Evolutionary conservation across 53 echinoderm and acorn worm genomes (phyloP), one percentile per base, ranked within the genome.

Genomic region (Pentamera pediparva): DNA sequence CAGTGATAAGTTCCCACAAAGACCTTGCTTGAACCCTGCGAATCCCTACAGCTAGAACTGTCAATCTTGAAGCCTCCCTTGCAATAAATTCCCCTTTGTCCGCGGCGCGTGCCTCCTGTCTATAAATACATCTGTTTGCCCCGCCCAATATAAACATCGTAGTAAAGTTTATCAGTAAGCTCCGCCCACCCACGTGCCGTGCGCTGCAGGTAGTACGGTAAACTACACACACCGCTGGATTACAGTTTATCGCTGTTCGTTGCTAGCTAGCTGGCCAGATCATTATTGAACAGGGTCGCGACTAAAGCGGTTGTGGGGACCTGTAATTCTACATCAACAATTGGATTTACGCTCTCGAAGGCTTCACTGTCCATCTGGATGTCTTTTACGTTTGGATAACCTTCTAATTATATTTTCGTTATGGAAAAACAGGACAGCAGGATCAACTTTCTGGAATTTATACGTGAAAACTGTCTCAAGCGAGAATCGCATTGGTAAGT

Each of bases 151-250:
- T 62, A 31, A 10, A 12, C 3, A 26, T 40, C 19, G 18, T 65
- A 17, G 28, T 65, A 65, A 65, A 65, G 10, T 65, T 65, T 65
- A 65, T 28, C 39, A 40, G 27, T 65, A 65, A 65, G 65, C 65
- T 45, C 39, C 65, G 65, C 65, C 65, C 41, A 65, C 45, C 37
- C 65, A 65, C 65, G 65, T 65, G 65, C 62, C 39, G n/a, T 53
- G 25, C 25, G n/a, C 11, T 57, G 6, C 13, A 31, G 17, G 58
- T 28, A 28, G 58, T 28, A 6, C n/a, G n/a, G n/a, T n/a, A n/a
- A n/a, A n/a, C n/a, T n/a, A n/a, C n/a, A n/a, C n/a, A n/a, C n/a
- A n/a, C n/a, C n/a, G n/a, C n/a, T n/a, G n/a, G n/a, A n/a, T n/a
- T n/a, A n/a, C n/a, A n/a, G n/a, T n/a, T n/a, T n/a, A n/a, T n/a